Percentiles rank a stretch among this genome's conserved stretches.
phyloP scores from a whole-genome alignment of 2,113 vertebrate genomes.

The Lichenostomus cassidix region DNA sequence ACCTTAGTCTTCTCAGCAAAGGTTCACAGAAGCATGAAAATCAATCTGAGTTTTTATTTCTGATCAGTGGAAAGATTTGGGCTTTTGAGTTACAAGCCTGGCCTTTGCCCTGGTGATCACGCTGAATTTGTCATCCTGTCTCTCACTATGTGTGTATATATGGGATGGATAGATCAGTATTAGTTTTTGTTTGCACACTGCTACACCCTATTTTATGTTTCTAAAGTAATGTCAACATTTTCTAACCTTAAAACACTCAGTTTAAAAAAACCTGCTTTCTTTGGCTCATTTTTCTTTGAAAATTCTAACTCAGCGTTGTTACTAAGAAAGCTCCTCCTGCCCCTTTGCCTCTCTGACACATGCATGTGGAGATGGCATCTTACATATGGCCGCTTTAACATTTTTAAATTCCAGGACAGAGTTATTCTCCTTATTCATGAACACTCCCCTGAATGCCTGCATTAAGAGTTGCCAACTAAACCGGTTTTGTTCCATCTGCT shows the following conservation, averaged over 20 bases:
- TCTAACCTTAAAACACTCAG: background rate
- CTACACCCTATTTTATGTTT: background rate
- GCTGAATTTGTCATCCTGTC: background rate
- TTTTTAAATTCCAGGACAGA: slow-evolving; percentile 17
- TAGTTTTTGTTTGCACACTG: background rate
- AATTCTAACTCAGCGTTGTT: background rate
- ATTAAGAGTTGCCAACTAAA: slow-evolving; percentile 24
- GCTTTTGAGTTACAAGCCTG: background rate
- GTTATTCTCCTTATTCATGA: slow-evolving; percentile 6
- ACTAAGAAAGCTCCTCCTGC: background rate
- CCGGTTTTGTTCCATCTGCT: slow-evolving; percentile 33
- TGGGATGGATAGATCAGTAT: background rate
- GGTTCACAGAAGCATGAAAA: background rate
- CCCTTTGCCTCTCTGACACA: background rate
- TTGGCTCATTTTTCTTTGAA: background rate
- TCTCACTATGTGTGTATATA: background rate
- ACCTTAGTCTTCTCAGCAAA: background rate
- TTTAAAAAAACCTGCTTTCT: background rate
- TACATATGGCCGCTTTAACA: background rate
- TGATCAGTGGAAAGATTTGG: background rate
- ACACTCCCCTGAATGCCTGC: background rate
- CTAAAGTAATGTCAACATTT: background rate
- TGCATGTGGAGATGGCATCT: background rate
- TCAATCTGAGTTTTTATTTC: background rate
- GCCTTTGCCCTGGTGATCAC: background rate